phyloP scores from a whole-genome alignment of 1,140 invertebrate species.

The Eriosoma lanigerum region DNA sequence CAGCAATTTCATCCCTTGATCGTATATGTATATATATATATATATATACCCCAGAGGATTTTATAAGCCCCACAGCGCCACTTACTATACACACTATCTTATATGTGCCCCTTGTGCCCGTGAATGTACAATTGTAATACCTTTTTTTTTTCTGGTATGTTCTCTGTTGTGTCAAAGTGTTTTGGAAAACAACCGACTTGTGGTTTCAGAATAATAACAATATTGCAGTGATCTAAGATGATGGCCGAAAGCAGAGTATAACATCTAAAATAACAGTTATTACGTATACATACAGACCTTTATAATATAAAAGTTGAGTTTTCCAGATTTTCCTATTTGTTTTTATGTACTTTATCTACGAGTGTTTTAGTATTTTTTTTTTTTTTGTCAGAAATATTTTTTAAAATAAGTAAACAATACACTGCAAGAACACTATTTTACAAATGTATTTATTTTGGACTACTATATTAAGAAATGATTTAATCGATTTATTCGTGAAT shows the following conservation, averaged over 20 bases:
- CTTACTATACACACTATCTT: neutral
- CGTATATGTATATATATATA: neutral
- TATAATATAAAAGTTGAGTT: no score
- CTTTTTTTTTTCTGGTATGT: conserved; percentile 19
- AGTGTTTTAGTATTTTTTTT: neutral
- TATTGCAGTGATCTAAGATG: neutral
- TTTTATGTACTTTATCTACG: neutral
- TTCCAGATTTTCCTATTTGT: neutral
- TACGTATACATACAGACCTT: no score
- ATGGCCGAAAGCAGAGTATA: neutral
- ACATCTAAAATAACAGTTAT: neutral
- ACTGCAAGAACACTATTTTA: no score
- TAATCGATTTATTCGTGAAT: no score
- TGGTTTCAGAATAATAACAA: conserved; percentile 1
- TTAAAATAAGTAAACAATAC: no score
- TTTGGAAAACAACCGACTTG: neutral
- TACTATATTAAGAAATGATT: no score
- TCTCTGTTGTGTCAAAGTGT: neutral
- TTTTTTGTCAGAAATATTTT: no score
- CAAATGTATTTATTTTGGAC: no score
- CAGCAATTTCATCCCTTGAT: neutral
- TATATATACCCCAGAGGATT: conserved; percentile 3
- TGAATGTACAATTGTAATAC: conserved; percentile 3
- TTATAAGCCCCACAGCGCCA: conserved; percentile 32
- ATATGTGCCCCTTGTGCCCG: conserved; percentile 26